Base-by-base conservation (phyloP, 2,888 invertebrate genomes). In the Trichogramma dendrolimi region DNA sequence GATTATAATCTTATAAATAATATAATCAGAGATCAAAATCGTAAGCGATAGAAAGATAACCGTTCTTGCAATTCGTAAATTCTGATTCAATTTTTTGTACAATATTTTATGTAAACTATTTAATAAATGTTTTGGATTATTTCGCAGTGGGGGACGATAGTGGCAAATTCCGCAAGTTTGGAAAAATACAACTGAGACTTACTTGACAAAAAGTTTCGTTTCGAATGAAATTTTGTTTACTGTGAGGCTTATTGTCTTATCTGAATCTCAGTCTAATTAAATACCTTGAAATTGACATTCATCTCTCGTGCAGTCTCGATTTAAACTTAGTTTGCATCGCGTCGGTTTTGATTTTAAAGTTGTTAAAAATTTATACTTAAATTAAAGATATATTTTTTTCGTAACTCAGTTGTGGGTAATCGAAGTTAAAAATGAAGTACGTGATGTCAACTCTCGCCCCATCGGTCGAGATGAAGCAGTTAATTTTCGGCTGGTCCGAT, bases 401-500 rank as follows among this genome's bases (percentile, higher is more conserved):
- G 10, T 53, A 43, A 7, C n/a, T 27, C 27, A 2, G 27, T 51
- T 53, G 41, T 43, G 5, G 8, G 8, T 11, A 46, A 44, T n/a
- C 46, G 42, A 40, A 11, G 7, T 5, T 40, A 39, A 53, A 52
- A 47, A 60, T 60, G 60, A 60, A 60, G 40, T 1, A 3, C 1
- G n/a, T 47, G 5, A 10, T 55, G 40, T 41, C 60, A 7, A 60
- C 60, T 3, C 47, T 60, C 7, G 51, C 47, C 38, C 60, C 60
- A 0, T 7, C 52, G 1, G 51, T 52, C 8, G 51, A 60, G 41
- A 50, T 55, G 55, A 51, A 65, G 7, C 65, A 67, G 47, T 67
- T 78, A 5, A 71, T 72, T 2, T 84, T 84, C 70, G 79, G 80
- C 41, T 82, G 81, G 81, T 74, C 79, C 58, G 86, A 86, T 73